phyloP scores from a whole-genome alignment of 37 sponge, comb jelly and placozoan species.

The Bolinopsis microptera region DNA sequence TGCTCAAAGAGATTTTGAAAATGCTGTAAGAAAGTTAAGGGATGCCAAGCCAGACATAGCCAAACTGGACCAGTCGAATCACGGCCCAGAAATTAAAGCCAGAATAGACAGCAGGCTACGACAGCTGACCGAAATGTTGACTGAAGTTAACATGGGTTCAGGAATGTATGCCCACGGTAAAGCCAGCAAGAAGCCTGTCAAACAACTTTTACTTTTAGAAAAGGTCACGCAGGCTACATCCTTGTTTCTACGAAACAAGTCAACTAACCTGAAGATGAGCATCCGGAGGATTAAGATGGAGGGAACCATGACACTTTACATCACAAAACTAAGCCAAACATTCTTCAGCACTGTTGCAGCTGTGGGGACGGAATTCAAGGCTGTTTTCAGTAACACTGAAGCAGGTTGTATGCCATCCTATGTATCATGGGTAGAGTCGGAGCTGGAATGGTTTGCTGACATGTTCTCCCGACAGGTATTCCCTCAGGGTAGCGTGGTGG shows the following conservation, averaged over 20 bases:
- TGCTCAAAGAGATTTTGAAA: constrained; percentile 95
- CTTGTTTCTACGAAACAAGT: constrained; percentile 53
- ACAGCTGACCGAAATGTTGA: constrained; percentile 55
- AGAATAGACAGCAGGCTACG: constrained; percentile 45
- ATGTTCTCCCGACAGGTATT: constrained; percentile 67
- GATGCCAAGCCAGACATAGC: constrained; percentile 60
- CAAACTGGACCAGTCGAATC: constrained; percentile 18
- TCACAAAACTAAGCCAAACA: constrained; percentile 74
- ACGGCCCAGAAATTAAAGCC: constrained; percentile 38
- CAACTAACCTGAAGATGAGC: constrained; percentile 38
- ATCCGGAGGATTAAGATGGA: constrained; percentile 80
- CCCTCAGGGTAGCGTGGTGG: constrained; percentile 51
- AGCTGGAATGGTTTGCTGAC: constrained; percentile 72
- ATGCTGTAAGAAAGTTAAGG: constrained; percentile 74
- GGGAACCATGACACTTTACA: constrained; percentile 82
- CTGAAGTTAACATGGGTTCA: constrained; percentile 32
- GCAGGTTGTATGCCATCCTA: constrained; percentile 74
- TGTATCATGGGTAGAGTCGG: constrained; percentile 83
- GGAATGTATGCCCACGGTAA: constrained; percentile 61
- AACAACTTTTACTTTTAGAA: constrained; percentile 7
- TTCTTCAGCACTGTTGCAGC: constrained; percentile 62
- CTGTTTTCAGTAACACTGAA: constrained; percentile 44
- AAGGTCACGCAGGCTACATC: constrained; percentile 51
- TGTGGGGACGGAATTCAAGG: constrained; percentile 34
- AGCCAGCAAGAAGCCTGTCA: constrained; percentile 60